Percentiles rank a stretch among this genome's conserved stretches.
Conservation (phyloP, 2,113 vertebrate genomes). For the Sphyrna mokarran region DNA sequence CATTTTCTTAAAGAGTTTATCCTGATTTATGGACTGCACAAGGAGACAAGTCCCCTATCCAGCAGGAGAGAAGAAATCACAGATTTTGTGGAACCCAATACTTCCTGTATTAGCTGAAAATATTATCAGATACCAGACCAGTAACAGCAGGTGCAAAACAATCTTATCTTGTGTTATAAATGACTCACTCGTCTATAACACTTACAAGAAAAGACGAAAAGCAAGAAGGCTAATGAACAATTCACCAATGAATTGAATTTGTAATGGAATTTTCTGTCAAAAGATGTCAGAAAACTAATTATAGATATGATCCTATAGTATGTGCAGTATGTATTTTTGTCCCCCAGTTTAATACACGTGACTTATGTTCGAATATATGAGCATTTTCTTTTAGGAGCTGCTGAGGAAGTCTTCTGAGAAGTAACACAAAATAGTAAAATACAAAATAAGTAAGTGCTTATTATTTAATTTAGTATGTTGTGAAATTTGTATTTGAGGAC, state of each 20-base stretch:
- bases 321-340: not conserved
- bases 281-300: slow-evolving; percentile 21
- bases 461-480: not conserved
- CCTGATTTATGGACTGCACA: not conserved
- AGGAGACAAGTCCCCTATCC: not conserved
- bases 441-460: not conserved
- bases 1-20: not conserved
- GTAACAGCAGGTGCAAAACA: slow-evolving; percentile 16
- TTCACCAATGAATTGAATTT: not conserved
- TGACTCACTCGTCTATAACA: not conserved
- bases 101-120: not conserved
- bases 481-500: not conserved
- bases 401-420: not conserved
- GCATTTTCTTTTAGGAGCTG: not conserved
- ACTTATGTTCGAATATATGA: not conserved
- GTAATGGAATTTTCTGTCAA: slow-evolving; percentile 1
- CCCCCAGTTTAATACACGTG: not conserved
- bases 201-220: not conserved
- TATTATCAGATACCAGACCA: not conserved
- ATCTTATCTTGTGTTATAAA: not conserved
- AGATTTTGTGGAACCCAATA: not conserved
- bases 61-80: not conserved
- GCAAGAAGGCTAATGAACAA: not conserved
- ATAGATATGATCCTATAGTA: not conserved
- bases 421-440: not conserved